Evolutionary conservation across 2,888 invertebrate species (phyloP), one percentile per base, ranked within the genome.

Genomic region (Zonitis immaculata): DNA sequence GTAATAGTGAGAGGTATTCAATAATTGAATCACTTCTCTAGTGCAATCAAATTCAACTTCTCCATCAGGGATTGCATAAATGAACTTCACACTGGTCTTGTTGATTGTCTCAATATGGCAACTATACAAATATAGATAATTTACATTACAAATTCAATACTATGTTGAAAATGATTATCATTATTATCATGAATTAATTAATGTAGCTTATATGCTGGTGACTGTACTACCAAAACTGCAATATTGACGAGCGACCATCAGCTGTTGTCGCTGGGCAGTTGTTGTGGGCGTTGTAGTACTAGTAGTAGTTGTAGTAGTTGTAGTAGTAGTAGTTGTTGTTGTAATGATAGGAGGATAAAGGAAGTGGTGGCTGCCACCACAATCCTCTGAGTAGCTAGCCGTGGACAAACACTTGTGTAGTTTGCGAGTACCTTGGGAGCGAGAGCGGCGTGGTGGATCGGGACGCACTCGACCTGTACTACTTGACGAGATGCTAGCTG

Each of bases 221-320:
- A 83, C 85, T 84, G 86, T 90, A 90, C 89, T 91, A 90, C 90
- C 90, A 88, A 91, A 89, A 88, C 90, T 91, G 89, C 88, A 89
- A 89, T 90, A 91, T 85, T 90, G 90, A 82, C 90, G 87, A 83
- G 89, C 86, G 82, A 87, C 85, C 79, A 87, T 85, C 79, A 87
- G 84, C 81, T 76, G 75, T 80, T 84, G 80, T 79, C 69, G 71
- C 73, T 79, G 68, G 67, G 68, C 65, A 67, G n/a, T n/a, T n/a
- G 70, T 70, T 71, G 73, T 81, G 79, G 76, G 77, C 35, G 35
- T 9, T 78, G 79, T 78, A 76, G 79, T 50, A 46, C 66, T 65
- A 79, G 78, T 78, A 78, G 65, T 57, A 64, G 64, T 62, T 65
- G 68, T 61, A 60, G 68, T 66, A 65, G 70, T 67, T 76, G 78